phyloP scores from a whole-genome alignment of 1,140 invertebrate species.

The Spodoptera frugiperda region DNA sequence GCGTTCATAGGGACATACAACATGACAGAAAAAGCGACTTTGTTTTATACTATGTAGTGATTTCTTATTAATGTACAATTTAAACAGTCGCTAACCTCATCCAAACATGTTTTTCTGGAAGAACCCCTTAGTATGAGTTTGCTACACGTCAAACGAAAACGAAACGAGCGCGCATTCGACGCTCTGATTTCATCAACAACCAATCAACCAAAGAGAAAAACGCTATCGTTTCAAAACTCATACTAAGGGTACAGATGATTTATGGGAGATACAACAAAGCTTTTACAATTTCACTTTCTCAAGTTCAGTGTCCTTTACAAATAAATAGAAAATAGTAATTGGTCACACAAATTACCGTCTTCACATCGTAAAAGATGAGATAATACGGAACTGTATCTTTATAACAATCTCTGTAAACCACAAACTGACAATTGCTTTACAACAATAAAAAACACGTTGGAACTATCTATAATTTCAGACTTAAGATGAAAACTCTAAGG shows the following conservation, averaged over 20 bases:
- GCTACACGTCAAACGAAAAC: too few relatives aligned
- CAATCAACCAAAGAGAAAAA: too few relatives aligned
- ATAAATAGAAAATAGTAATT: slow-evolving; percentile 19
- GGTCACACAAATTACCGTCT: slow-evolving; percentile 1
- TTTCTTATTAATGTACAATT: too few relatives aligned
- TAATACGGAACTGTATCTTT: slow-evolving; percentile 55
- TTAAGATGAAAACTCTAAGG: slow-evolving; percentile 32
- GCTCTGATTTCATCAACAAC: too few relatives aligned
- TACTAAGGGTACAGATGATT: neutral
- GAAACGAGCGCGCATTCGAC: too few relatives aligned
- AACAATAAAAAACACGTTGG: neutral
- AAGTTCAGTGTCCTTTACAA: neutral
- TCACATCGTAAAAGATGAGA: slow-evolving; percentile 20
- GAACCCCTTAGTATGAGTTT: too few relatives aligned
- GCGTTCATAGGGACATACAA: too few relatives aligned
- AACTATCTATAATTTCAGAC: slow-evolving; percentile 10
- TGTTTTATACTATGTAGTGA: too few relatives aligned
- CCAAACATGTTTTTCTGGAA: too few relatives aligned
- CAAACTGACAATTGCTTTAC: slow-evolving; percentile 27
- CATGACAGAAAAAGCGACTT: too few relatives aligned
- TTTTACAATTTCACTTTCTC: neutral
- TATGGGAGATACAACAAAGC: neutral
- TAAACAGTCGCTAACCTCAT: too few relatives aligned
- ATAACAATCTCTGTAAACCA: slow-evolving; percentile 44
- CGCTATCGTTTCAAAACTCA: too few relatives aligned